Evolutionary conservation across 2,888 invertebrate species (phyloP).

Genomic region (Auanema freiburgensis): DNA sequence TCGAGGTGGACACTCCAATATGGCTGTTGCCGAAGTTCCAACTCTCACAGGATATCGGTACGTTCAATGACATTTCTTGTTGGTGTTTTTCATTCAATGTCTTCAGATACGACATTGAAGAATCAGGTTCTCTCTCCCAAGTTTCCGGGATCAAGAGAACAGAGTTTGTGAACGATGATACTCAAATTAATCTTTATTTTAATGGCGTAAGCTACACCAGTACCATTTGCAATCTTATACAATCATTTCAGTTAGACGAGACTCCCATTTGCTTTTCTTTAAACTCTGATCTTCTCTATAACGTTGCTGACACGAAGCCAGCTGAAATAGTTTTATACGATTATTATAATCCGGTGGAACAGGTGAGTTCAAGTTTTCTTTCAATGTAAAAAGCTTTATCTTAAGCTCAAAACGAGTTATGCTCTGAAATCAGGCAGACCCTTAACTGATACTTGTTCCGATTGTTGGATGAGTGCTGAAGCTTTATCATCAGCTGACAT

Average conservation of each 20-base stretch:
- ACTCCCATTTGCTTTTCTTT: slow-evolving; percentile 77
- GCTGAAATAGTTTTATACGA: slow-evolving; percentile 84
- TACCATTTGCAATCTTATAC: no score
- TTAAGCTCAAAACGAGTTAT: slow-evolving; percentile 57
- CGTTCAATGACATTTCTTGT: background rate
- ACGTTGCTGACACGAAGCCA: slow-evolving; percentile 83
- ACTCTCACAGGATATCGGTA: slow-evolving; percentile 52
- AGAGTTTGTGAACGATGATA: slow-evolving; percentile 65
- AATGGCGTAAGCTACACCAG: slow-evolving; percentile 63
- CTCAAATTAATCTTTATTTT: slow-evolving; percentile 67
- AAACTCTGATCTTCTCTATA: slow-evolving; percentile 80
- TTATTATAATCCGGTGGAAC: slow-evolving; percentile 78
- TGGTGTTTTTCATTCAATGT: background rate
- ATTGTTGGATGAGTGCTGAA: slow-evolving; percentile 52
- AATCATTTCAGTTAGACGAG: slow-evolving; percentile 52
- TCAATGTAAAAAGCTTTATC: slow-evolving; percentile 3
- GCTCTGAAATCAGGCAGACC: slow-evolving; percentile 47
- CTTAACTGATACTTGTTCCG: slow-evolving; percentile 54
- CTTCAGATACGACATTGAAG: slow-evolving; percentile 39
- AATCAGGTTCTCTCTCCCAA: slow-evolving; percentile 25
- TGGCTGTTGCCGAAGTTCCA: slow-evolving; percentile 66
- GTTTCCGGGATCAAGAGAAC: slow-evolving; percentile 64
- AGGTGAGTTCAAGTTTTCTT: slow-evolving; percentile 32
- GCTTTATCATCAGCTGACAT: no score
- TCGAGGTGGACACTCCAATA: slow-evolving; percentile 63